Evolutionary conservation across 2,888 invertebrate genomes (phyloP).

Genomic region (Hypomecis punctinalis): DNA sequence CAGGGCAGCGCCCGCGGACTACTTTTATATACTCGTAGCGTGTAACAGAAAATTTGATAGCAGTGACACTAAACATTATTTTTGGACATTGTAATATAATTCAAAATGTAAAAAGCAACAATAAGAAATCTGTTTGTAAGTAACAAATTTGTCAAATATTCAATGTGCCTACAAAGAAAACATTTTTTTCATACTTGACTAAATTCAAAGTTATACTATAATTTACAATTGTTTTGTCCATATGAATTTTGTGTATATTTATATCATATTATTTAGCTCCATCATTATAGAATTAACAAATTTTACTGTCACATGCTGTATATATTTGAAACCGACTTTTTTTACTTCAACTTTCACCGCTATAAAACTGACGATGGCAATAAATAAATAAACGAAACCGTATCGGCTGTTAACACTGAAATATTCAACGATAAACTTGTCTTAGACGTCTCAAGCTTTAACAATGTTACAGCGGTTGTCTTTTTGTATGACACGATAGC

Average conservation of each 20-base stretch:
- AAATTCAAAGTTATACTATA: no score
- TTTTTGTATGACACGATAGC: conserved; percentile 54
- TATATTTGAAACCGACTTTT: conserved; percentile 41
- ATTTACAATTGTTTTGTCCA: no score
- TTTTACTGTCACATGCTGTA: neutral
- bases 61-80: no score
- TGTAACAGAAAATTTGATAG: neutral
- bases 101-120: no score
- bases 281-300: no score
- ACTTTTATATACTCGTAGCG: conserved; percentile 42
- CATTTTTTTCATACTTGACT: no score
- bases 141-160: no score
- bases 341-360: conserved; percentile 38
- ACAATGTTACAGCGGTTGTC: conserved; percentile 47
- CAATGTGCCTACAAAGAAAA: no score
- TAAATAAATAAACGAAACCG: conserved; percentile 42
- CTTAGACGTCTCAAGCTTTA: conserved; percentile 40
- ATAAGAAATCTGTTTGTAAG: no score
- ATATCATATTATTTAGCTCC: no score
- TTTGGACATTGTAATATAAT: no score
- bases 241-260: no score
- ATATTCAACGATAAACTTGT: conserved; percentile 49
- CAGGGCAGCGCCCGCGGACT: conserved; percentile 49
- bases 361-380: conserved; percentile 39
- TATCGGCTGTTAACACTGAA: conserved; percentile 42